Conservation (phyloP, 2,113 vertebrate species). For the Orientallactaga bullata region DNA sequence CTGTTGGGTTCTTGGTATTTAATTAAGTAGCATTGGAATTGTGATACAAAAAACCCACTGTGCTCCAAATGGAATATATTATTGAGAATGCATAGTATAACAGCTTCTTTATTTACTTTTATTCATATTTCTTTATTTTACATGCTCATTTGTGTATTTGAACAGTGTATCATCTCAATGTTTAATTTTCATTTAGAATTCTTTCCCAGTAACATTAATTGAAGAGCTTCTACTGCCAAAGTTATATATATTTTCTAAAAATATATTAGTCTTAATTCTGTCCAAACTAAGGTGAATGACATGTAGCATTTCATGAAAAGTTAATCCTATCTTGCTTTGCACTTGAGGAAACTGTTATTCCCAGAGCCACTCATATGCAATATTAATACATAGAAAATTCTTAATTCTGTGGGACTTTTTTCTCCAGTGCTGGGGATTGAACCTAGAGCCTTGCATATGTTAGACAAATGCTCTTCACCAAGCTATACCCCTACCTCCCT, state of each 20-base stretch:
- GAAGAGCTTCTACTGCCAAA: background rate
- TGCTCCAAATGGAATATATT: slow-evolving; percentile 48
- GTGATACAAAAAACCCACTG: slow-evolving; percentile 4
- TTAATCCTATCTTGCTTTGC: background rate
- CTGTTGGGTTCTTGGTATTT: slow-evolving; percentile 34
- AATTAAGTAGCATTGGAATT: slow-evolving; percentile 14
- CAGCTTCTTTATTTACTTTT: slow-evolving; percentile 23
- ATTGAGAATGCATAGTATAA: slow-evolving; percentile 66
- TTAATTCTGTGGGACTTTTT: background rate
- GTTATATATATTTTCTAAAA: background rate
- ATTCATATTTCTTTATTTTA: slow-evolving; percentile 52
- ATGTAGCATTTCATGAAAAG: slow-evolving; percentile 6
- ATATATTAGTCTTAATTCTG: slow-evolving; percentile 18
- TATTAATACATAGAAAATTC: background rate
- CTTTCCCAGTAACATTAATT: slow-evolving; percentile 54
- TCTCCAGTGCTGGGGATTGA: too few species aligned
- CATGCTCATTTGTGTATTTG: background rate
- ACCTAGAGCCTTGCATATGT: background rate
- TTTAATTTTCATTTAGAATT: slow-evolving; percentile 55
- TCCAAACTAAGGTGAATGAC: background rate
- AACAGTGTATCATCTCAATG: slow-evolving; percentile 15
- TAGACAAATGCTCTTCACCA: background rate
- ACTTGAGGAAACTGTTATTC: background rate
- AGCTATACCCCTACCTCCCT: too few species aligned
- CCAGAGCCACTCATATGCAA: background rate